A percentile compares a stretch with the other conserved stretches of the same genome.
phyloP scores from a whole-genome alignment of 2,888 invertebrate species.

The Steromphala cineraria region DNA sequence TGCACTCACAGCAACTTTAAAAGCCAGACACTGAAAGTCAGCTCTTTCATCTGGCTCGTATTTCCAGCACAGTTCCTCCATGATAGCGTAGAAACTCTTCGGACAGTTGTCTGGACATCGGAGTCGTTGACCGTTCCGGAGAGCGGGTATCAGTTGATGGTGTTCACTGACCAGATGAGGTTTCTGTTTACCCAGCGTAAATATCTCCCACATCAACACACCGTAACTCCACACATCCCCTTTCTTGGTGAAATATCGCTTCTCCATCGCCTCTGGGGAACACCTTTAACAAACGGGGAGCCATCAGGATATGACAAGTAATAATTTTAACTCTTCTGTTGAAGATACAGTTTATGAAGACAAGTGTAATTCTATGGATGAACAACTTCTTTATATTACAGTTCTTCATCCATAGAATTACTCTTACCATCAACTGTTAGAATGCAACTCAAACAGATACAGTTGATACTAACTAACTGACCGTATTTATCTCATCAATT shows the following conservation, averaged over 20 bases:
- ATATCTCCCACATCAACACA: neutral
- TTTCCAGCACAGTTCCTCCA: neutral
- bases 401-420: too few species aligned
- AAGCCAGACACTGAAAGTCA: neutral
- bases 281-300: neutral
- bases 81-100: neutral
- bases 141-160: neutral
- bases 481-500: too few species aligned
- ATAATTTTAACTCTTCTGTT: too few species aligned
- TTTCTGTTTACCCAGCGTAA: neutral
- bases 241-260: neutral
- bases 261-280: neutral
- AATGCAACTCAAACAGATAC: too few species aligned
- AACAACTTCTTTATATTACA: too few species aligned
- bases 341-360: too few species aligned
- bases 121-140: neutral
- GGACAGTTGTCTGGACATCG: neutral
- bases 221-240: slow-evolving; percentile 9
- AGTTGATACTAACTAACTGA: too few species aligned
- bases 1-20: too few species aligned
- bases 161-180: neutral
- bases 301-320: too few species aligned
- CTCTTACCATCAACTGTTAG: too few species aligned
- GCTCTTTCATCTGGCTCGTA: neutral
- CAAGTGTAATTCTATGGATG: too few species aligned